Percentiles rank a stretch among this genome's conserved stretches.
phyloP scores from a whole-genome alignment of 2,888 invertebrate genomes.

The Euphydryas editha region DNA sequence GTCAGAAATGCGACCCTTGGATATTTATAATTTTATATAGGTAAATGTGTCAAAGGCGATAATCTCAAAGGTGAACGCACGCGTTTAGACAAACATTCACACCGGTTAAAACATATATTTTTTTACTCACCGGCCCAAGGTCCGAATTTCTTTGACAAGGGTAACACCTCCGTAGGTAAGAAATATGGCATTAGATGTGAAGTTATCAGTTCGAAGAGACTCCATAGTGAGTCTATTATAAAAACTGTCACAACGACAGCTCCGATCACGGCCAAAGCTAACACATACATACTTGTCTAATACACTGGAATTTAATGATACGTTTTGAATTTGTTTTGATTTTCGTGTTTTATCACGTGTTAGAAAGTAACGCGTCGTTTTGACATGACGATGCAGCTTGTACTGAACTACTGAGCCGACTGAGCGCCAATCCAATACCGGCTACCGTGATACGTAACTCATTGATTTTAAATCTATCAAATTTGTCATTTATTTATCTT shows the following conservation, averaged over 20 bases:
- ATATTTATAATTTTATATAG: conserved; percentile 17
- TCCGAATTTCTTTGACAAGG: conserved; percentile 88
- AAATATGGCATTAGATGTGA: conserved; percentile 87
- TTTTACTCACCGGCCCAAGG: conserved; percentile 92
- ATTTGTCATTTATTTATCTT: conserved; percentile 4
- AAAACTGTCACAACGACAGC: conserved; percentile 74
- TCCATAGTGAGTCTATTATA: conserved; percentile 85
- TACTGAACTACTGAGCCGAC: conserved; percentile 48
- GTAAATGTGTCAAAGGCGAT: conserved; percentile 25
- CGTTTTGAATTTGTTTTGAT: conserved; percentile 15
- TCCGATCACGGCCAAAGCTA: conserved; percentile 76
- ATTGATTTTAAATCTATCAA: conserved; percentile 3
- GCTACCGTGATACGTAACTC: neutral
- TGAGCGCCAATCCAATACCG: neutral
- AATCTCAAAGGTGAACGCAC: conserved; percentile 23
- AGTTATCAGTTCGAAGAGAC: conserved; percentile 82
- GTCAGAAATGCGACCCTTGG: conserved; percentile 20
- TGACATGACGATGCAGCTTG: conserved; percentile 47
- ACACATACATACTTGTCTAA: conserved; percentile 19
- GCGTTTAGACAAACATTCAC: conserved; percentile 11
- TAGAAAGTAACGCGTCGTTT: conserved; percentile 44
- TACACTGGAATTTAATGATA: neutral
- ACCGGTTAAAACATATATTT: conserved; percentile 19
- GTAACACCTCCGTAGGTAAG: conserved; percentile 84
- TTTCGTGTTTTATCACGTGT: conserved; percentile 26